Evolutionary conservation across 2,888 invertebrate genomes (phyloP), one percentile per base, ranked within the genome.

Genomic region (Parasteatoda lunata): DNA sequence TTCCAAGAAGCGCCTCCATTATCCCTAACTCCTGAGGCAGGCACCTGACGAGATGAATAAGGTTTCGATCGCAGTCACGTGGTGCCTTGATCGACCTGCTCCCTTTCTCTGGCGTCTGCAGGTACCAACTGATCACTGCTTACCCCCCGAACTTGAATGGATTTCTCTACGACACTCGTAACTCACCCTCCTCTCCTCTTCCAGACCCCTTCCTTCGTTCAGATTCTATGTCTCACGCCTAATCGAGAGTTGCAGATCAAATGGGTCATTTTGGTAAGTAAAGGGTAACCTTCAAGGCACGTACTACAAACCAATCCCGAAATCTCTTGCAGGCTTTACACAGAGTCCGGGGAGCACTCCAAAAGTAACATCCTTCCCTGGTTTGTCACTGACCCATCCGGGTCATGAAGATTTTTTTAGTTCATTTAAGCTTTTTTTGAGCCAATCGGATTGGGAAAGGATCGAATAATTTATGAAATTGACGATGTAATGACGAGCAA

Each of bases 61-160:
- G 81, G 68, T 11, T 81, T 81, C 81, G 81, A 81, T 81, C 81
- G 75, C 52, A 47, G 54, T 81, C 81, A 81, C 81, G 81, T 81
- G 81, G 66, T 48, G 15, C 51, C 69, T 51, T 66, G 66, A 77
- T 77, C 77, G 77, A 77, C 77, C 77, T 47, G 15, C 73, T 68
- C 11, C 30, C 70, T 49, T 11, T 15, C 52, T 30, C 52, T 7
- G 15, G n/a, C 15, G 5, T n/a, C 70, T n/a, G 6, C 73, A 51
- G n/a, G 15, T 15, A 47, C 30, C 30, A 30, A 30, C 30, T 30
- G 30, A 30, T 49, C 13, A 8, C 11, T 51, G 15, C 73, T 73
- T 73, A 30, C 30, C 51, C 54, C 73, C 11, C 48, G n/a, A n/a
- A 70, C 49, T 70, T 70, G 48, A 70, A 70, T 70, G 70, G 70